A percentile compares a stretch with the other conserved stretches of the same genome.
phyloP scores from a whole-genome alignment of 2,113 vertebrate genomes.

The Hippocampus barbouri region DNA sequence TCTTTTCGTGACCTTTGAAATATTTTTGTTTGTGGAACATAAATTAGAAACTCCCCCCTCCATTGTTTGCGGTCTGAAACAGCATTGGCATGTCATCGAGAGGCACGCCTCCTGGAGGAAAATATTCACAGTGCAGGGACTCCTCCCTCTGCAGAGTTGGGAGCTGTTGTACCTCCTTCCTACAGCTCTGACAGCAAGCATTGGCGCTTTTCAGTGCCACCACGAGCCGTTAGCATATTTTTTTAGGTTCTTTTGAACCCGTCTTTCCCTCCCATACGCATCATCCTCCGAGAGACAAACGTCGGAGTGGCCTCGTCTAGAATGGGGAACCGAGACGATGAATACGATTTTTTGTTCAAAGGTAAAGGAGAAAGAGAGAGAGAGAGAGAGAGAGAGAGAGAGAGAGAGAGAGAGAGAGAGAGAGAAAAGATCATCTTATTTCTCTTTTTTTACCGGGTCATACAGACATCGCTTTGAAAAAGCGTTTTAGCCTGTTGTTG shows the following conservation, averaged over 20 bases:
- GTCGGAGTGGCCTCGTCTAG: slow-evolving; percentile 67
- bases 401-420: background rate
- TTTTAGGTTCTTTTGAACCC: slow-evolving; percentile 29
- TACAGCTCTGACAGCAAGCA: slow-evolving; percentile 70
- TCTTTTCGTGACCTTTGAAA: too few relatives aligned
- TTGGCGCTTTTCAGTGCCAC: slow-evolving; percentile 67
- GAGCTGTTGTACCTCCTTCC: slow-evolving; percentile 53
- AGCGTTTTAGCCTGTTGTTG: slow-evolving; percentile 26
- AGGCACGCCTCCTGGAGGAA: slow-evolving; percentile 42
- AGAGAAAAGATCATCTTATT: slow-evolving; percentile 50
- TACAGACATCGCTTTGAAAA: slow-evolving; percentile 27
- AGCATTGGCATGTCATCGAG: slow-evolving; percentile 26
- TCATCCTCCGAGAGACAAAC: slow-evolving; percentile 51
- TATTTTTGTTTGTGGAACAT: too few relatives aligned
- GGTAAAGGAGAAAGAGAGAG: slow-evolving; percentile 57
- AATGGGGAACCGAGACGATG: slow-evolving; percentile 83
- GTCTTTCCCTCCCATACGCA: slow-evolving; percentile 29
- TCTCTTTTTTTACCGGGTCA: slow-evolving; percentile 25
- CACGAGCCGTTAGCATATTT: slow-evolving; percentile 45
- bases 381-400: too few relatives aligned
- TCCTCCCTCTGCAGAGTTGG: slow-evolving; percentile 74
- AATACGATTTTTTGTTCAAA: slow-evolving; percentile 85
- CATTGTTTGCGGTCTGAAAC: background rate
- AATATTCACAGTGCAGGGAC: slow-evolving; percentile 55
- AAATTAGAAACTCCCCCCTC: background rate